Percentiles rank a stretch among this genome's conserved stretches.
These are phyloP conservation scores for Sebastes reedi DNA, from an alignment of 2,797 vertebrate species.

Conservation along the genomic window DNA sequence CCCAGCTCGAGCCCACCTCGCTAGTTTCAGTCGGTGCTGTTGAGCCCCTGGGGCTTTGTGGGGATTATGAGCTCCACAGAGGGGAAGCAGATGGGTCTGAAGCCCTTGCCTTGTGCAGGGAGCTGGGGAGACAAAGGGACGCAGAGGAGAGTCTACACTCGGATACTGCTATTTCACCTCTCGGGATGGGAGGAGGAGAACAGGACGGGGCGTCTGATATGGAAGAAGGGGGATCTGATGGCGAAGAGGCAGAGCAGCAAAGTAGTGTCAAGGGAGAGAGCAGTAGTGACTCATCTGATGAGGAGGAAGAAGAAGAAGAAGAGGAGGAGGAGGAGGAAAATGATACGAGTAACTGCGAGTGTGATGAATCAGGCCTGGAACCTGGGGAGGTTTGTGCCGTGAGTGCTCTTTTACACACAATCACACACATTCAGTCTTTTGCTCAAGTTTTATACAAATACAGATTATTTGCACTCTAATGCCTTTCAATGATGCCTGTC, in stretches of 20 bases:
- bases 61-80: conserved; percentile 65
- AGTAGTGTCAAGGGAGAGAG: conserved; percentile 57
- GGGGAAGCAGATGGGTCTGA: conserved; percentile 51
- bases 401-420: conserved; percentile 55
- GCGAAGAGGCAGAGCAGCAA: conserved; percentile 54
- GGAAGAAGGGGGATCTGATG: conserved; percentile 65
- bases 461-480: conserved; percentile 6
- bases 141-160: conserved; percentile 34
- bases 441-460: conserved; percentile 2
- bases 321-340: conserved; percentile 75
- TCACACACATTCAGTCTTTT: conserved; percentile 3
- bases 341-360: conserved; percentile 76
- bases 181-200: conserved; percentile 18
- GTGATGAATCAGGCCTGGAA: conserved; percentile 80
- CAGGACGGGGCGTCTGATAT: conserved; percentile 61
- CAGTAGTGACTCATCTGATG: conserved; percentile 71
- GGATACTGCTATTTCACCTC: conserved; percentile 26
- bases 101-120: conserved; percentile 55
- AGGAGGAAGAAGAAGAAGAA: conserved; percentile 65
- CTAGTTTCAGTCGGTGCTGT: conserved; percentile 62
- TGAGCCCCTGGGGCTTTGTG: conserved; percentile 68
- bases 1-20: conserved; percentile 78
- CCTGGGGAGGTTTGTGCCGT: conserved; percentile 82
- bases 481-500: conserved; percentile 14
- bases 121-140: conserved; percentile 56